Conservation (phyloP, 2,113 vertebrate species). For the Xiphophorus couchianus region DNA sequence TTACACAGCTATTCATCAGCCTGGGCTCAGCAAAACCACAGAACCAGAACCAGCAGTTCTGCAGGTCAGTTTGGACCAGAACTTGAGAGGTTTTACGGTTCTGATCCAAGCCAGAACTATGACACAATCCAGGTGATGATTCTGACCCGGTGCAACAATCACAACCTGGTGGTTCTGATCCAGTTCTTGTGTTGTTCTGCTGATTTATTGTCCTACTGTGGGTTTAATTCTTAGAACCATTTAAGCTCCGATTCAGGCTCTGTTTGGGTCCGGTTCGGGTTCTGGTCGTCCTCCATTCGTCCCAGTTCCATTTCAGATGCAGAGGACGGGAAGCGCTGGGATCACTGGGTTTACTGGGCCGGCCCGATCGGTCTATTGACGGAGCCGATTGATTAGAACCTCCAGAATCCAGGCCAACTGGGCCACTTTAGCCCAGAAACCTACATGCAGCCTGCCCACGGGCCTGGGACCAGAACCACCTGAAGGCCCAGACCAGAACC, state of each 20-base stretch:
- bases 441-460: slow-evolving; percentile 29
- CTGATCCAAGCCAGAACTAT: too few species aligned
- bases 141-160: too few species aligned
- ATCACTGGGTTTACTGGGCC: neutral
- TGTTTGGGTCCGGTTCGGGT: too few species aligned
- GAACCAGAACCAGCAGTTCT: neutral
- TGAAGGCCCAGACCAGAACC: neutral
- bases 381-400: slow-evolving; percentile 36
- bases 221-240: neutral
- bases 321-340: neutral
- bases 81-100: neutral
- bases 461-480: neutral
- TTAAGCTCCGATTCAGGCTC: neutral
- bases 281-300: neutral
- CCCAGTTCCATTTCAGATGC: neutral
- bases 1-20: neutral
- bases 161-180: too few species aligned
- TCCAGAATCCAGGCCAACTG: slow-evolving; percentile 34
- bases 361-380: neutral
- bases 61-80: neutral
- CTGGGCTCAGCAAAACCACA: neutral
- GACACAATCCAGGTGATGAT: too few species aligned
- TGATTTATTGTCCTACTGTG: neutral
- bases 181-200: neutral
- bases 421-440: slow-evolving; percentile 33